Conservation (phyloP, 30 jellyfish, hydroid and myxozoan species). For the Catostylus mosaicus region DNA sequence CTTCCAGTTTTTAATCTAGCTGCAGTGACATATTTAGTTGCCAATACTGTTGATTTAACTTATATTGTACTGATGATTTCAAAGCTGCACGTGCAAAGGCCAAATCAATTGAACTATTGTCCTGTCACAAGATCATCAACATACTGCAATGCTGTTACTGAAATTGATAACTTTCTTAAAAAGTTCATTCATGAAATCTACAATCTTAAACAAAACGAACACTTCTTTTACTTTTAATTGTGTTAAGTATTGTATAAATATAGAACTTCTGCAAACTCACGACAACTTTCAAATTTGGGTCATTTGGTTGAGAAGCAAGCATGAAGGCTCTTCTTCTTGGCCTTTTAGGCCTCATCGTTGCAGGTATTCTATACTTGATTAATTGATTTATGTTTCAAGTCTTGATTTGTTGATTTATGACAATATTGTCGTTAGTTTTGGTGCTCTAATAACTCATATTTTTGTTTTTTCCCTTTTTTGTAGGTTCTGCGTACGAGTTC, state of each 20-base stretch:
- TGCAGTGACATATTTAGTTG: no score
- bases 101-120: not conserved
- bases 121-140: slow-evolving; percentile 11
- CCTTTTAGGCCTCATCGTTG: slow-evolving; percentile 52
- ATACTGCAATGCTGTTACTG: slow-evolving; percentile 35
- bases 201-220: slow-evolving; percentile 5
- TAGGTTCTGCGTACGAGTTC: slow-evolving; percentile 23
- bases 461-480: not conserved
- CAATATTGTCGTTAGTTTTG: no score
- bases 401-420: no score
- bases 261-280: not conserved
- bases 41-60: no score
- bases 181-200: slow-evolving; percentile 30
- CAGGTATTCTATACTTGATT: no score
- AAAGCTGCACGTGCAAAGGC: not conserved
- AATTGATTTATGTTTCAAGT: no score
- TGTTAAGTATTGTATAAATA: slow-evolving; percentile 22
- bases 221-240: slow-evolving; percentile 25
- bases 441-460: no score
- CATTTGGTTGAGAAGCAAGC: slow-evolving; percentile 5
- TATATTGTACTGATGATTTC: no score
- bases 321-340: slow-evolving; percentile 59
- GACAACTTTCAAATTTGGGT: not conserved
- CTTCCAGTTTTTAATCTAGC: no score
- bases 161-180: slow-evolving; percentile 22